phyloP scores from a whole-genome alignment of 2,888 invertebrate species.

The Euspilapteryx auroguttella region DNA sequence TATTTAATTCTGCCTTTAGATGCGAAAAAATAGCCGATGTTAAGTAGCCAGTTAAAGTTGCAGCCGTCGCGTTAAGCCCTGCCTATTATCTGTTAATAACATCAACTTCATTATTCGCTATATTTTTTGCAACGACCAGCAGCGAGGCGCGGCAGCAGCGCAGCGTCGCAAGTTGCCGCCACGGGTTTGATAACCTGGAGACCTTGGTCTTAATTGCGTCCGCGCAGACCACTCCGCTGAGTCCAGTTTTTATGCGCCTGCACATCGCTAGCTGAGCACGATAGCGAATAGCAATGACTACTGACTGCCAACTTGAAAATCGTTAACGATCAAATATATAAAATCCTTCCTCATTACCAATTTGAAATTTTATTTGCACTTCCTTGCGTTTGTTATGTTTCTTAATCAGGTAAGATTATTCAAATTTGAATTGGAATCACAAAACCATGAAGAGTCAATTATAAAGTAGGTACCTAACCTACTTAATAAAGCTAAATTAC shows the following conservation, averaged over 20 bases:
- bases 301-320: no score
- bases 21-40: conserved; percentile 16
- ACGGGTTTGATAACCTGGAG: conserved; percentile 60
- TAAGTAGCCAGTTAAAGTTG: conserved; percentile 22
- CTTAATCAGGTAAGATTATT: no score
- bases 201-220: conserved; percentile 62
- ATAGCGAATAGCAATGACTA: no score
- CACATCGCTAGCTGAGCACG: conserved; percentile 47
- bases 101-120: conserved; percentile 53
- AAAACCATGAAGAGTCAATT: no score
- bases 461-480: no score
- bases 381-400: no score
- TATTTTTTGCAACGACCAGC: conserved; percentile 50
- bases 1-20: conserved; percentile 6
- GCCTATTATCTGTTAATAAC: conserved; percentile 56
- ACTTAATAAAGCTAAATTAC: no score
- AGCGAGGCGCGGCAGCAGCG: conserved; percentile 28
- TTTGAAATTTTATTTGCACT: no score
- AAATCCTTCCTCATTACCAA: no score
- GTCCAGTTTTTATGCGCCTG: conserved; percentile 58
- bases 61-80: conserved; percentile 37
- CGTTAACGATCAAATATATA: no score
- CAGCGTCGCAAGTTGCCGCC: conserved; percentile 38
- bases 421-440: no score
- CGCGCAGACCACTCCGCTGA: conserved; percentile 51